Conservation (phyloP, 1,140 invertebrate genomes). For the Drosophila pruinosa region DNA sequence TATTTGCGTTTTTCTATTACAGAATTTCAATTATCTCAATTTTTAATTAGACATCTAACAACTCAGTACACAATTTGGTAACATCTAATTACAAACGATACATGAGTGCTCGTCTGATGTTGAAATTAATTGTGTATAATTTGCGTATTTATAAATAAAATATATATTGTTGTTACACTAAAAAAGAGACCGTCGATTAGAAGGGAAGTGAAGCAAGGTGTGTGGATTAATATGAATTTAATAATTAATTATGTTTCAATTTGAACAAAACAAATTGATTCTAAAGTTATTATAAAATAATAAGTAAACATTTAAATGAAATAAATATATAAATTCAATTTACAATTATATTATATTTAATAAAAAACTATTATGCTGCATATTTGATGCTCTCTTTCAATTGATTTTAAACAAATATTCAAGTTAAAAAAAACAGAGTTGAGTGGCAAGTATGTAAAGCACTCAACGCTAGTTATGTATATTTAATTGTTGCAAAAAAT, state of each 20-base stretch:
- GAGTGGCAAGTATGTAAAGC: background rate
- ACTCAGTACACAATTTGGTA: slow-evolving; percentile 60
- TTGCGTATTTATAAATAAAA: background rate
- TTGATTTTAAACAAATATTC: too few species aligned
- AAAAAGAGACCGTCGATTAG: background rate
- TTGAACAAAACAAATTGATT: background rate
- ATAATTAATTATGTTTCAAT: background rate
- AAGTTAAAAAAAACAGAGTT: background rate
- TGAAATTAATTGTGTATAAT: background rate
- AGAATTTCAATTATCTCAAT: slow-evolving; percentile 12
- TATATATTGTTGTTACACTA: slow-evolving; percentile 1
- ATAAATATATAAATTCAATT: background rate
- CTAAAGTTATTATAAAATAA: background rate
- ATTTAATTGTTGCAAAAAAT: background rate
- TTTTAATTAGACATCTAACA: slow-evolving; percentile 30
- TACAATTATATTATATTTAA: background rate
- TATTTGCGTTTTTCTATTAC: slow-evolving; percentile 28
- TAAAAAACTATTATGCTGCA: too few species aligned
- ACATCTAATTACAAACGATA: slow-evolving; percentile 23
- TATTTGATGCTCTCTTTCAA: too few species aligned
- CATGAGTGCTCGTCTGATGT: background rate
- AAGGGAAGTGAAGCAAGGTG: background rate
- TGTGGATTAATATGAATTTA: too few species aligned
- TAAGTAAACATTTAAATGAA: too few species aligned
- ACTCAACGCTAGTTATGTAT: background rate